These are phyloP conservation scores for Hoplostethus atlanticus DNA, from an alignment of 2,797 vertebrate species.

Conservation along the genomic window DNA sequence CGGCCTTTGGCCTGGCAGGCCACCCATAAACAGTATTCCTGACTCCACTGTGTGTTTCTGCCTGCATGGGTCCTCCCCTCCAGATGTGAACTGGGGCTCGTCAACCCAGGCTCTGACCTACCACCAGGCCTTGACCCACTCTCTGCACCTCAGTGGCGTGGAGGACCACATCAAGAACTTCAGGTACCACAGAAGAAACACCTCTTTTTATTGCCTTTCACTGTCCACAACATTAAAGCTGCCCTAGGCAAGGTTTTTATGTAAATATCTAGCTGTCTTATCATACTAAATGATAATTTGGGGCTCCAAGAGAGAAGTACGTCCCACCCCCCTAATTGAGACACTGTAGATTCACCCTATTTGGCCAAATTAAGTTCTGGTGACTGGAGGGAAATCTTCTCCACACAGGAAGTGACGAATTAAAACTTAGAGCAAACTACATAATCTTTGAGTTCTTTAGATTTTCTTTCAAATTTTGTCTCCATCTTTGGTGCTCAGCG, in stretches of 20 bases:
- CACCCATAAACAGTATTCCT: slow-evolving; percentile 59
- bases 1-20: slow-evolving; percentile 40
- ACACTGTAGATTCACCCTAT: too few species aligned
- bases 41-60: slow-evolving; percentile 55
- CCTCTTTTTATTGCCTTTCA: too few species aligned
- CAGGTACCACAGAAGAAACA: slow-evolving; percentile 82
- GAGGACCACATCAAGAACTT: slow-evolving; percentile 99
- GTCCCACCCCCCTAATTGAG: too few species aligned
- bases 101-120: slow-evolving; percentile 99
- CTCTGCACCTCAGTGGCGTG: slow-evolving; percentile 94
- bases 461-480: too few species aligned
- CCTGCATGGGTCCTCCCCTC: slow-evolving; percentile 57
- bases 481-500: too few species aligned
- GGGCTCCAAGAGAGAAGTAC: too few species aligned
- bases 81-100: slow-evolving; percentile 99
- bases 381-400: too few species aligned
- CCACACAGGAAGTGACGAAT: too few species aligned
- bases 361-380: too few species aligned
- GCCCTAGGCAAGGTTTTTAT: not conserved
- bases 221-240: not conserved
- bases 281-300: too few species aligned
- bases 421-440: too few species aligned
- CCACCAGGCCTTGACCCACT: slow-evolving; percentile 94
- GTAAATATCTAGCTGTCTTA: not conserved
- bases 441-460: too few species aligned